These are phyloP conservation scores for Turritopsis rubra DNA, from an alignment of 30 jellyfish, hydroid and myxozoan genomes.

Conservation along the genomic window DNA sequence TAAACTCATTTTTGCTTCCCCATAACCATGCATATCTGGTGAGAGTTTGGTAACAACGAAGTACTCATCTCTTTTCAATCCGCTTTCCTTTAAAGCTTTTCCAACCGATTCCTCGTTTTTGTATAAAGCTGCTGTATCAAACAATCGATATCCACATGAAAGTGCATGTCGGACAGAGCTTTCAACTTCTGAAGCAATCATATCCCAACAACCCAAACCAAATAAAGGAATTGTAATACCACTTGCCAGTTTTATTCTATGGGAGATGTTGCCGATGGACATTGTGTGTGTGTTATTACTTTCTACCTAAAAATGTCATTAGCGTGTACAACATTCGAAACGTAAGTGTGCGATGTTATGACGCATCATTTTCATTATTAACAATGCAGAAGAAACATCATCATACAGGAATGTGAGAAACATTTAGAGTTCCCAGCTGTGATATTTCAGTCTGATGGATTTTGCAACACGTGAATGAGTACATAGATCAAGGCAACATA, in stretches of 20 bases:
- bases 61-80: slow-evolving; percentile 58
- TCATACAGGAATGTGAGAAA: no score
- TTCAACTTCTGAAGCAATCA: slow-evolving; percentile 9
- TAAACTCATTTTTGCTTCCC: slow-evolving; percentile 48
- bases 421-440: no score
- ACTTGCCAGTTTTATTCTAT: slow-evolving; percentile 31
- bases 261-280: neutral
- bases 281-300: neutral
- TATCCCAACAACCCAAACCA: slow-evolving; percentile 54
- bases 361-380: no score
- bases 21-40: slow-evolving; percentile 52
- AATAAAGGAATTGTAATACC: slow-evolving; percentile 60
- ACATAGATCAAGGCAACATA: no score
- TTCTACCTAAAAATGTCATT: neutral
- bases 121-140: slow-evolving; percentile 79
- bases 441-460: no score
- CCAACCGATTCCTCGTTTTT: slow-evolving; percentile 74
- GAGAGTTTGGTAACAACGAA: slow-evolving; percentile 81
- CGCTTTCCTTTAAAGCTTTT: slow-evolving; percentile 56
- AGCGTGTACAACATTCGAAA: no score
- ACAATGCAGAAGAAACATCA: no score
- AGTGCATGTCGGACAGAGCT: slow-evolving; percentile 32
- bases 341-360: no score
- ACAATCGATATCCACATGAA: slow-evolving; percentile 63
- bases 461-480: no score